These are phyloP conservation scores for Euschistus heros DNA, from an alignment of 1,140 invertebrate species.

Conservation along the genomic window DNA sequence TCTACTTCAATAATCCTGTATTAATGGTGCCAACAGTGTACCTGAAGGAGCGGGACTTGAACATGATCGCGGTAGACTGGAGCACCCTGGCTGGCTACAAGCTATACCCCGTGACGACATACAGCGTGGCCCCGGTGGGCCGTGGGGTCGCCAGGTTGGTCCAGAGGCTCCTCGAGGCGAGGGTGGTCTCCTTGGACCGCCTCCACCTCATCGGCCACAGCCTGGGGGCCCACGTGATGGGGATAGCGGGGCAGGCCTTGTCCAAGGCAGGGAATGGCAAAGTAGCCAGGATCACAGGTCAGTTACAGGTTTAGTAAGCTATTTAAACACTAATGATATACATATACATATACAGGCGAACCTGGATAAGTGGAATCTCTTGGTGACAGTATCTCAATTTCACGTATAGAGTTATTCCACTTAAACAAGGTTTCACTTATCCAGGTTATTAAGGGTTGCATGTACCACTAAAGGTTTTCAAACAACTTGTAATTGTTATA, in stretches of 20 bases:
- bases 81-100: conserved; percentile 6
- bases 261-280: background rate
- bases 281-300: conserved; percentile 42
- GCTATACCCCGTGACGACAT: conserved; percentile 17
- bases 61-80: conserved; percentile 21
- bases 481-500: too few species aligned
- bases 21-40: conserved; percentile 9
- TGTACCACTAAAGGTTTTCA: too few species aligned
- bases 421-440: too few species aligned
- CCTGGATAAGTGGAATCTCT: too few species aligned
- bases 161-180: conserved; percentile 3
- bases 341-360: too few species aligned
- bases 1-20: background rate
- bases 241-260: conserved; percentile 50
- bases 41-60: background rate
- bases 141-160: conserved; percentile 6
- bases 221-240: conserved; percentile 70
- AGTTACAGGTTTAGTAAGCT: too few species aligned
- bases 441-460: too few species aligned
- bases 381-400: too few species aligned
- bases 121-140: conserved; percentile 14
- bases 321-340: too few species aligned
- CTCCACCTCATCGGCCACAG: conserved; percentile 74
- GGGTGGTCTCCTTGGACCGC: conserved; percentile 32
- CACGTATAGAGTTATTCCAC: too few species aligned